Base-by-base conservation (phyloP, 2,113 vertebrate species). In the Azemiops feae region DNA sequence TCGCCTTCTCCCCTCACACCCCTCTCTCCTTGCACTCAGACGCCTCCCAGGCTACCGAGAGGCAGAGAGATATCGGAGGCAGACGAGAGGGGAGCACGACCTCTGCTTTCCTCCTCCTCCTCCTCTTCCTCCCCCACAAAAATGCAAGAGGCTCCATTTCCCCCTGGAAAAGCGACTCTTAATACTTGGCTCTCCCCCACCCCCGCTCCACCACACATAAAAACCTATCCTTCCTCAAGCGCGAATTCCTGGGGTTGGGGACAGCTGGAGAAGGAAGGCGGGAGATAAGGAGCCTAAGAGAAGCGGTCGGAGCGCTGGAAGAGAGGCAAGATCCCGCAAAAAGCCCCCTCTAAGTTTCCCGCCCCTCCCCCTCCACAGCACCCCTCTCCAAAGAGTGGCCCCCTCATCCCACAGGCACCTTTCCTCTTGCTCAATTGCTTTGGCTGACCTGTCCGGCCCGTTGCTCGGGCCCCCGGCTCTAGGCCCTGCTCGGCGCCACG, bases 401-500 rank as follows among this genome's bases (percentile, higher is more conserved):
- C 74, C 43, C 14, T 11, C 64, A 0, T 3, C 47, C 3, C 34
- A 12, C n/a, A 53, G 57, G 11, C 60, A 23, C 87, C 34, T 47
- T 60, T 23, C 58, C 64, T 16, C 53, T 30, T 52, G 45, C 30
- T 52, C n/a, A n/a, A 53, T 69, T 50, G 92, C 74, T 22, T 47
- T 57, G 52, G 88, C 92, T 87, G 47, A 93, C 92, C 92, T 93
- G 89, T 93, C 92, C 92, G 92, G 92, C 92, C 92, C 92, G 92
- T 89, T 25, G 95, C 94, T 92, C 95, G 96, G 95, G 96, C 95
- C 92, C 95, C 93, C 94, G 94, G 94, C 92, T 93, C 95, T 97
- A 99, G 99, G 99, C 99, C 98, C 97, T 95, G 95, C 94, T 91
- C 95, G 96, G 98, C 97, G 98, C 99, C 98, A 98, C 98, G 98